phyloP scores from a whole-genome alignment of 1,140 invertebrate species.

The Ceratosolen fusciceps region DNA sequence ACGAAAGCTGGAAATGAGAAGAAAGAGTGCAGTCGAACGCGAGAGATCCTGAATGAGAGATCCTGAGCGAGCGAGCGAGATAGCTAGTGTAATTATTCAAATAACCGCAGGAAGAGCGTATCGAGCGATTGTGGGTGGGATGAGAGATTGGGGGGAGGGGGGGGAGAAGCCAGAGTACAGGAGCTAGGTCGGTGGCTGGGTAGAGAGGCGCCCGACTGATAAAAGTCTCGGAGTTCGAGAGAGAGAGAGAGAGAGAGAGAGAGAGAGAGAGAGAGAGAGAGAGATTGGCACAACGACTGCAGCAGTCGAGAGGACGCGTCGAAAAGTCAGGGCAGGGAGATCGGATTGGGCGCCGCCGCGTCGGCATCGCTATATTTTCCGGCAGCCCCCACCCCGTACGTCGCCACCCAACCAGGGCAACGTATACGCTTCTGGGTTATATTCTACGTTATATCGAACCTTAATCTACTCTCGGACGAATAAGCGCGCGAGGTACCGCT shows the following conservation, averaged over 20 bases:
- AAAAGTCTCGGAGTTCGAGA: too few relatives aligned
- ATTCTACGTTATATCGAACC: background rate
- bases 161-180: too few relatives aligned
- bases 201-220: too few relatives aligned
- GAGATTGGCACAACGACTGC: conserved; percentile 51
- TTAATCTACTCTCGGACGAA: background rate
- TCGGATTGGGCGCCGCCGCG: conserved; percentile 62
- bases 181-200: too few relatives aligned
- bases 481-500: background rate
- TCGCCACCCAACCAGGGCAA: conserved; percentile 26
- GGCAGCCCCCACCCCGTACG: conserved; percentile 8
- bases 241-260: too few relatives aligned
- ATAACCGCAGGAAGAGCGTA: too few relatives aligned
- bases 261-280: background rate
- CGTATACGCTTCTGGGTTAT: background rate
- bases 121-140: too few relatives aligned
- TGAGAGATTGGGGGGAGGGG: too few relatives aligned
- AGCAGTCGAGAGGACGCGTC: conserved; percentile 56
- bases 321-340: conserved; percentile 65
- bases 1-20: background rate
- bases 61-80: background rate
- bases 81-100: too few relatives aligned
- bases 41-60: background rate
- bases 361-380: conserved; percentile 50
- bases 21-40: background rate